Evolutionary conservation across 2,888 invertebrate species (phyloP).

Genomic region (Crossocerus cetratus): DNA sequence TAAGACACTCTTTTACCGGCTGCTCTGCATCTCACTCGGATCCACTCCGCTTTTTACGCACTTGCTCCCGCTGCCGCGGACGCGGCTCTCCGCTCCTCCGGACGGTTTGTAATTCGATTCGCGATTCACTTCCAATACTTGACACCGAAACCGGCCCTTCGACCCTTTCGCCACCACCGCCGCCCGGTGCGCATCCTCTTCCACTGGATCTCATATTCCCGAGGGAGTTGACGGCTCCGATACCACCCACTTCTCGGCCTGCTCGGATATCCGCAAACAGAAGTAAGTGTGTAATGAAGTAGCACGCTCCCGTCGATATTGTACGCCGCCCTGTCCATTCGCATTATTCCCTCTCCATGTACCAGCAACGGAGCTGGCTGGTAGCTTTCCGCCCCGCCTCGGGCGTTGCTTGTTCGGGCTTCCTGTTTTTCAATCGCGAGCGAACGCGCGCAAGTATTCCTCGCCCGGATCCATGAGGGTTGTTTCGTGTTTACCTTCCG

Average conservation of each 20-base stretch:
- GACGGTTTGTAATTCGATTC: conserved; percentile 39
- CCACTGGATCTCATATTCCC: conserved; percentile 41
- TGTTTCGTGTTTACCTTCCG: no score
- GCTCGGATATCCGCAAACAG: conserved; percentile 24
- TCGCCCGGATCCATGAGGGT: no score
- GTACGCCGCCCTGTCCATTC: conserved; percentile 1
- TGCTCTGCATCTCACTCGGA: background rate
- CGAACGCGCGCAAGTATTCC: no score
- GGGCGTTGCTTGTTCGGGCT: background rate
- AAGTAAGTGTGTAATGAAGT: conserved; percentile 27
- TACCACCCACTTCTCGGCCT: background rate
- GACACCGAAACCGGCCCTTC: conserved; percentile 40
- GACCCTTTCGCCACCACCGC: conserved; percentile 24
- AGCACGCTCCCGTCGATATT: conserved; percentile 7
- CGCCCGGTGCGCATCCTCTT: conserved; percentile 8
- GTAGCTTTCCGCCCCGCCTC: background rate
- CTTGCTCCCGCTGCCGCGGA: conserved; percentile 6
- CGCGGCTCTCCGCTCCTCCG: background rate
- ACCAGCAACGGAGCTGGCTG: background rate
- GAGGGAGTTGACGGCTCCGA: conserved; percentile 29
- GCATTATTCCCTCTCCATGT: background rate
- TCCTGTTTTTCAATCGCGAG: background rate
- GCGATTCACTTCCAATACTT: conserved; percentile 30
- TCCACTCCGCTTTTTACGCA: background rate
- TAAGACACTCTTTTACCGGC: background rate